Evolutionary conservation across 2,797 vertebrate genomes (phyloP), one percentile per base, ranked within the genome.

Genomic region (Meriones psammophilus): DNA sequence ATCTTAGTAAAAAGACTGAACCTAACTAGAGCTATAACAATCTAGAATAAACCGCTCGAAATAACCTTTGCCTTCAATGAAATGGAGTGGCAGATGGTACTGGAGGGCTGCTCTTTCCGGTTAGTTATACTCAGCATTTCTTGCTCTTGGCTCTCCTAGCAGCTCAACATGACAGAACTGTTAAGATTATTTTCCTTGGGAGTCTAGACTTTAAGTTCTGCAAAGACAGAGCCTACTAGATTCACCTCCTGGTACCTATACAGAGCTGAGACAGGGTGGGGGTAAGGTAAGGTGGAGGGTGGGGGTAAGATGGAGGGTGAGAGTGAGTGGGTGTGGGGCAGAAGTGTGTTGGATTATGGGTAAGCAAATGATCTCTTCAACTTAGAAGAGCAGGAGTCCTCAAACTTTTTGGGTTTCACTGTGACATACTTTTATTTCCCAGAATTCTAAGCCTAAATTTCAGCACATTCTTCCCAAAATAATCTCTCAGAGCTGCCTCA

Each of bases 381-480:
- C 60, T 86, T 62, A 89, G 42, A 93, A 89, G 18, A 79, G 20
- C 1, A 28, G 1, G 24, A 56, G 56, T 58, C 62, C 84, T 91
- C 58, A 5, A 66, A 18, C 54, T 85, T 93, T 68, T 86, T 71
- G 36, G 13, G 28, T 83, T 91, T 9, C 26, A 73, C 30, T 22
- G 4, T 88, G 33, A 89, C n/a, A 56, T 10, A 79, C 14, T 50
- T 83, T 83, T 69, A 22, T 66, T 91, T 96, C 73, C 69, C 73
- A 68, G 58, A 80, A 96, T 54, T 74, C 74, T 92, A 69, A 74
- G 30, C 42, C 78, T 73, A 90, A 66, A 87, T 87, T 85, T 91
- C 78, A 71, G 58, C 42, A 81, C 42, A 17, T 78, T 24, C 50
- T 95, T 95, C n/a, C n/a, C 8, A 85, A 39, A 18, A 3, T 42